These are phyloP conservation scores for Fukomys damarensis DNA, from an alignment of 2,113 vertebrate genomes.

Conservation along the genomic window DNA sequence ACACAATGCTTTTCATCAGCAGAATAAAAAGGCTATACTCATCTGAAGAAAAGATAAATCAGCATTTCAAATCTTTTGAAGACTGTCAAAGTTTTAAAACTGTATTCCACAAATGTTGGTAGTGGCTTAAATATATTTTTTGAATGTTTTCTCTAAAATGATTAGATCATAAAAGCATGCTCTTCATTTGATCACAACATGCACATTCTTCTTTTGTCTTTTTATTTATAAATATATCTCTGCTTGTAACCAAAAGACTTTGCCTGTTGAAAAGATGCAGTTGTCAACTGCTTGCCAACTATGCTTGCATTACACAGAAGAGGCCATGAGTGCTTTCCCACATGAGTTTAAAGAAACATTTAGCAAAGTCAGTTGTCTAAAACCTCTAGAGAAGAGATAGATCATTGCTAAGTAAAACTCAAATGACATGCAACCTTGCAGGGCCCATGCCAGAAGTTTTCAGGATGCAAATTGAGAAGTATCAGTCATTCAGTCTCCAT, in stretches of 20 bases:
- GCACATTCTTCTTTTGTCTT: not conserved
- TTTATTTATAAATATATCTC: not conserved
- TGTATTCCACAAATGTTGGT: not conserved
- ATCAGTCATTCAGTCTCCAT: not conserved
- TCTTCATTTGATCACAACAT: not conserved
- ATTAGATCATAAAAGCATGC: not conserved
- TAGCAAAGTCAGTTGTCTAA: not conserved
- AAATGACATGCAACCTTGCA: not conserved
- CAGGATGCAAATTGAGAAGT: not conserved
- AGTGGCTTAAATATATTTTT: not conserved
- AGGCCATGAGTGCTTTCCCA: not conserved
- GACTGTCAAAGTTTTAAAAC: conserved; percentile 77
- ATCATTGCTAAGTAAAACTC: not conserved
- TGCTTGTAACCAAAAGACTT: not conserved
- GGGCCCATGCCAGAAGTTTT: not conserved
- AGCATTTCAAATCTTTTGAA: conserved; percentile 78
- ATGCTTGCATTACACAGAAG: not conserved
- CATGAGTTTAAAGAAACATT: not conserved
- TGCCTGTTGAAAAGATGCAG: not conserved
- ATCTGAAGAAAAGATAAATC: conserved; percentile 79
- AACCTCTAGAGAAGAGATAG: not conserved
- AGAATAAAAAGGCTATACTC: not conserved
- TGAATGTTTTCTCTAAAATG: not conserved
- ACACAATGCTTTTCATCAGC: not conserved
- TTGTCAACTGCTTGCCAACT: not conserved